Conservation (phyloP, 2,888 invertebrate genomes). For the Tipula vernalis region DNA sequence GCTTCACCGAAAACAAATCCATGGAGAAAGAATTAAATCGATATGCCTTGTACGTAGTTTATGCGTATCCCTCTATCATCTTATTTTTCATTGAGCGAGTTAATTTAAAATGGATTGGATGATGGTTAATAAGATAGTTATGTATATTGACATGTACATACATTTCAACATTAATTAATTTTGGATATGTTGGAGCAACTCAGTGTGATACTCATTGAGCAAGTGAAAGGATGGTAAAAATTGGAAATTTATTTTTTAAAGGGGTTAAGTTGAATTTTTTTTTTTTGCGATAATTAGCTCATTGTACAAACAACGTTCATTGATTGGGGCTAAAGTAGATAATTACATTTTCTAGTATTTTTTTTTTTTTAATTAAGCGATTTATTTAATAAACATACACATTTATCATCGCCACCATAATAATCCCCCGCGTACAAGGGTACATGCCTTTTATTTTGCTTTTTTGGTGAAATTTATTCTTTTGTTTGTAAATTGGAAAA, state of each 20-base stretch:
- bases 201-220: background rate
- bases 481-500: background rate
- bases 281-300: background rate
- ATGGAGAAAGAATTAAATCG: background rate
- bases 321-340: background rate
- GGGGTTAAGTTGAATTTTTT: background rate
- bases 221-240: background rate
- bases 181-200: background rate
- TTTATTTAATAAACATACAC: background rate
- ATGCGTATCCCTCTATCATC: background rate
- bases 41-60: background rate
- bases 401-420: background rate
- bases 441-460: too few relatives aligned
- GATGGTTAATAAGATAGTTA: background rate
- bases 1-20: background rate
- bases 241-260: background rate
- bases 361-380: background rate
- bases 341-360: background rate
- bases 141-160: background rate
- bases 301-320: background rate
- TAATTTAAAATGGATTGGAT: background rate
- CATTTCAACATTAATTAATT: background rate
- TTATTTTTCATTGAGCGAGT: background rate
- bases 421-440: background rate
- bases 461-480: background rate